A percentile compares a stretch with the other conserved stretches of the same genome.
Evolutionary conservation across 2,797 vertebrate genomes (phyloP).

Genomic region (Champsocephalus gunnari): DNA sequence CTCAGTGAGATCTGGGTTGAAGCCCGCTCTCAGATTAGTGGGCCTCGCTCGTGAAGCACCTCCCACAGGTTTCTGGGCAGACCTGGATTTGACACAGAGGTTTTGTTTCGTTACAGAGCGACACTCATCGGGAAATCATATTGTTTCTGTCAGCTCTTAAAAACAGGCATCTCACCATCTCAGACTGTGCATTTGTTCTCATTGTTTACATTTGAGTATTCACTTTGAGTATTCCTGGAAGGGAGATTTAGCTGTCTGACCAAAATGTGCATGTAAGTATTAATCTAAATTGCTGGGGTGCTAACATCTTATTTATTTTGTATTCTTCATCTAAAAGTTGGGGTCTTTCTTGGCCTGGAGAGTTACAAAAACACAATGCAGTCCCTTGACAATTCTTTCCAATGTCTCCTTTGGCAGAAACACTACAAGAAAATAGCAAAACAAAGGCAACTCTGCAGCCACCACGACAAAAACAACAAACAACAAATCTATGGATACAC

Average conservation of each 20-base stretch:
- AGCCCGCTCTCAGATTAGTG: conserved; percentile 83
- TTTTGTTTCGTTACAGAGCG: conserved; percentile 72
- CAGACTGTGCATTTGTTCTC: conserved; percentile 19
- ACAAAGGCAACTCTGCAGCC: conserved; percentile 36
- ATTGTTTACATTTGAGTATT: conserved; percentile 10
- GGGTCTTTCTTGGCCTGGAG: conserved; percentile 26
- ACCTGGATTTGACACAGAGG: conserved; percentile 79
- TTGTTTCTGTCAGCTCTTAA: conserved; percentile 54
- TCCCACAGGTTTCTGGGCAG: conserved; percentile 76
- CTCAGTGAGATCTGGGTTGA: conserved; percentile 83
- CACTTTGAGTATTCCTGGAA: background rate
- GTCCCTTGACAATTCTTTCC: conserved; percentile 59
- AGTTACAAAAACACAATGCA: conserved; percentile 52
- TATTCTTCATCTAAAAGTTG: background rate
- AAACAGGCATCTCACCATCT: conserved; percentile 58
- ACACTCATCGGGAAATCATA: conserved; percentile 50
- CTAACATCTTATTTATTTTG: conserved; percentile 7
- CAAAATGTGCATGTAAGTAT: conserved; percentile 23
- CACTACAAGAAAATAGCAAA: conserved; percentile 18
- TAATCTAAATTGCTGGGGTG: conserved; percentile 4
- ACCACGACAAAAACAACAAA: conserved; percentile 48
- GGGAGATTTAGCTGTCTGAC: background rate
- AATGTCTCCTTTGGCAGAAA: conserved; percentile 39
- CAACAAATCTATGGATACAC: conserved; percentile 26
- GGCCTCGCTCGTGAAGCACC: conserved; percentile 76